These are phyloP conservation scores for Leuciscus waleckii DNA, from an alignment of 2,797 vertebrate genomes.

Conservation along the genomic window DNA sequence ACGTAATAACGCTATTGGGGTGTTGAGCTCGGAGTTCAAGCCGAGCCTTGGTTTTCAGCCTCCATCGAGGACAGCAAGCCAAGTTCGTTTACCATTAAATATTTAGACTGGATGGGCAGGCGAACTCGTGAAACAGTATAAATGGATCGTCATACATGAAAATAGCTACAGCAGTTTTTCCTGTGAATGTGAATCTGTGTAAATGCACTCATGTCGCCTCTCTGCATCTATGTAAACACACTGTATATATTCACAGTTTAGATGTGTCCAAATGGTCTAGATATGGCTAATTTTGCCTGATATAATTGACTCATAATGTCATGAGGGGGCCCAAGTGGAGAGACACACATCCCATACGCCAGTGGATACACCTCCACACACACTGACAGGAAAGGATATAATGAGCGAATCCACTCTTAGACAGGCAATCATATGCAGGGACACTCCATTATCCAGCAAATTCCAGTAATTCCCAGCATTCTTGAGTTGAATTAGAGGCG, in stretches of 20 bases:
- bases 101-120: neutral
- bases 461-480: slow-evolving; percentile 21
- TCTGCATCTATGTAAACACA: neutral
- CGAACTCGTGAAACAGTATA: neutral
- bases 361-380: slow-evolving; percentile 23
- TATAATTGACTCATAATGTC: neutral
- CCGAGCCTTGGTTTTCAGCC: neutral
- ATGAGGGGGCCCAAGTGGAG: neutral
- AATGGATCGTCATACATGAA: neutral
- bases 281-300: neutral
- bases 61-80: neutral
- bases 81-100: neutral
- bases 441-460: slow-evolving; percentile 26
- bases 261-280: neutral
- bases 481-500: slow-evolving; percentile 6
- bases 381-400: slow-evolving; percentile 26
- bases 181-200: neutral
- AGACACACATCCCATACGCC: neutral
- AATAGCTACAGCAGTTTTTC: neutral
- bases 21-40: neutral
- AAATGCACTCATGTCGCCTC: neutral
- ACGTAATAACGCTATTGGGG: neutral
- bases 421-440: slow-evolving; percentile 14
- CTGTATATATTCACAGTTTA: neutral
- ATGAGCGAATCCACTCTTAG: neutral